Percentiles rank a stretch among this genome's conserved stretches.
phyloP scores from a whole-genome alignment of 2,113 vertebrate species.

The Polypterus senegalus region DNA sequence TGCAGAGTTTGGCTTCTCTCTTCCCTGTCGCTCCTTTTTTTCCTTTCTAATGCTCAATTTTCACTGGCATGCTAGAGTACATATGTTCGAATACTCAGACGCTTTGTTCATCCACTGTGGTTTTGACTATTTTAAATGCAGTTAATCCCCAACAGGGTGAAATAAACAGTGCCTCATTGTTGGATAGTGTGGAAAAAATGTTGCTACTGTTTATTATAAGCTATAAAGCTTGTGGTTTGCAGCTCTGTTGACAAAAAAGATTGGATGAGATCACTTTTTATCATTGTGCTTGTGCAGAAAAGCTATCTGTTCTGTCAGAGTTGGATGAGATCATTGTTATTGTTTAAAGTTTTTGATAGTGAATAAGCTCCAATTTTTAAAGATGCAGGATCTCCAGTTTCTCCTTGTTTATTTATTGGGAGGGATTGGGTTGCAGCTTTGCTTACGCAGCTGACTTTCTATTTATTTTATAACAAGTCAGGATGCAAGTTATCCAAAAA shows the following conservation, averaged over 20 bases:
- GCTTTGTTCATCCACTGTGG: slow-evolving; percentile 33
- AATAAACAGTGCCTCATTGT: slow-evolving; percentile 57
- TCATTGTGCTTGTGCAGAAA: slow-evolving; percentile 45
- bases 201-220: slow-evolving; percentile 46
- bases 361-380: slow-evolving; percentile 25
- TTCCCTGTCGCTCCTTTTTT: slow-evolving; percentile 15
- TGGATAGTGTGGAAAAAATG: slow-evolving; percentile 31
- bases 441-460: no score
- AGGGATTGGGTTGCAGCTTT: not conserved
- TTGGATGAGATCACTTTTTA: slow-evolving; percentile 46
- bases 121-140: slow-evolving; percentile 37
- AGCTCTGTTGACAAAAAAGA: slow-evolving; percentile 5
- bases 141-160: slow-evolving; percentile 40
- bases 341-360: slow-evolving; percentile 42
- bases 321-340: slow-evolving; percentile 53
- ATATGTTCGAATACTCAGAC: slow-evolving; percentile 25
- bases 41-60: slow-evolving; percentile 19
- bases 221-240: slow-evolving; percentile 26
- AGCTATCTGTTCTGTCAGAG: slow-evolving; percentile 44
- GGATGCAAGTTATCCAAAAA: no score
- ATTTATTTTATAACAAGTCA: no score
- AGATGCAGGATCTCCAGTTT: not conserved
- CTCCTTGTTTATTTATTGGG: not conserved
- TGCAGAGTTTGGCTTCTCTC: not conserved
- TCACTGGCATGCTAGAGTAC: slow-evolving; percentile 22